These are phyloP conservation scores for Xiphias gladius DNA, from an alignment of 2,113 vertebrate species.

Conservation along the genomic window DNA sequence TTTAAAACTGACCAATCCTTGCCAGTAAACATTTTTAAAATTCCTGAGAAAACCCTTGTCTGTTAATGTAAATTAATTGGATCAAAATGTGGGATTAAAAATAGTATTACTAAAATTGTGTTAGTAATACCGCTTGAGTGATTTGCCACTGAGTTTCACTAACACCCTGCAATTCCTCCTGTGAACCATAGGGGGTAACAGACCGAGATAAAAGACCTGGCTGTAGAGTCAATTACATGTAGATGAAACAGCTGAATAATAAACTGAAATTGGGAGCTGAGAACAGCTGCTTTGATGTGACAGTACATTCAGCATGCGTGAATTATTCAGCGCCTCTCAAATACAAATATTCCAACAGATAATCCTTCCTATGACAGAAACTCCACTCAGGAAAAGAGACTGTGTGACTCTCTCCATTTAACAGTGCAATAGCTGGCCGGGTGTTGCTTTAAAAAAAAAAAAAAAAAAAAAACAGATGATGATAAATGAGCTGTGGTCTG, in stretches of 20 bases:
- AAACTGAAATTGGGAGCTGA: conserved; percentile 43
- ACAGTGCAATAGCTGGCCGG: background rate
- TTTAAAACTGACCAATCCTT: background rate
- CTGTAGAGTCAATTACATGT: conserved; percentile 28
- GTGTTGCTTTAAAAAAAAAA: conserved; percentile 19
- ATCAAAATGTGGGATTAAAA: conserved; percentile 11
- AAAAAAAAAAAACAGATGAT: conserved; percentile 38
- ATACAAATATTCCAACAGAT: conserved; percentile 49
- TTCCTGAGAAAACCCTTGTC: background rate
- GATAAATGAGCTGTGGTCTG: conserved; percentile 45
- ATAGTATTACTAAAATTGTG: background rate
- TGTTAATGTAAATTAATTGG: background rate
- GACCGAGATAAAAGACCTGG: conserved; percentile 48
- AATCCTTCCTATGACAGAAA: conserved; percentile 43
- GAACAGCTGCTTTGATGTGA: conserved; percentile 56
- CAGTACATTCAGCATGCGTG: conserved; percentile 41
- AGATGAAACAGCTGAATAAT: conserved; percentile 58
- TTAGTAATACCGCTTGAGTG: background rate
- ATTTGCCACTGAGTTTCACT: conserved; percentile 4
- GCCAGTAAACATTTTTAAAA: background rate
- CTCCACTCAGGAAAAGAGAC: conserved; percentile 13
- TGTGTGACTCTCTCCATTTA: background rate
- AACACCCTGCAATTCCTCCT: background rate
- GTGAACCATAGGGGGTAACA: conserved; percentile 11
- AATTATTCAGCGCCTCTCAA: conserved; percentile 62